Percentiles rank a stretch among this genome's conserved stretches.
Conservation (phyloP, 2,113 vertebrate genomes). For the Hemiprocne comata region DNA sequence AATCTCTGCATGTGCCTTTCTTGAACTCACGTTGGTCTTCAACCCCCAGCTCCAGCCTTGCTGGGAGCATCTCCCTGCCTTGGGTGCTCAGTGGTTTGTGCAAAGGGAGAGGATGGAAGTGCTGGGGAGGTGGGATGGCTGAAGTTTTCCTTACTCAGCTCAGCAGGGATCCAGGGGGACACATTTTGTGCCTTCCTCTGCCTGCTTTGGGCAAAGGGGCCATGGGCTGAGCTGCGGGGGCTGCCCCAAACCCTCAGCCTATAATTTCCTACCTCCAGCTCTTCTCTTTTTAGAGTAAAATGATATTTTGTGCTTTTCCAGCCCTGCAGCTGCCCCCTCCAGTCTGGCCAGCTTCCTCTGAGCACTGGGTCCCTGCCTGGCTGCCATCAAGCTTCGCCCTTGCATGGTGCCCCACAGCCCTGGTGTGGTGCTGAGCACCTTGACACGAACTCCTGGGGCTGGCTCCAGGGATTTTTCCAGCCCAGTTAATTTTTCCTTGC, state of each 20-base stretch:
- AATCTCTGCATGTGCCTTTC: background rate
- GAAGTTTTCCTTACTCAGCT: background rate
- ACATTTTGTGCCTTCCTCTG: background rate
- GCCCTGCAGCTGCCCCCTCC: background rate
- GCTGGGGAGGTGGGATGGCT: background rate
- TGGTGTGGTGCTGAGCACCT: rapidly evolving
- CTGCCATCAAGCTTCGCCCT: background rate
- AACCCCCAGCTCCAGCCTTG: rapidly evolving
- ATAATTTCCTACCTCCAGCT: slow-evolving; percentile 53
- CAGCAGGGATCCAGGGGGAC: background rate
- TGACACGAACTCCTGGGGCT: rapidly evolving
- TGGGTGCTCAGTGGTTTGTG: rapidly evolving
- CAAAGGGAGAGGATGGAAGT: background rate
- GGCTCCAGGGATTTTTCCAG: background rate
- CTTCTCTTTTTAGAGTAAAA: slow-evolving; percentile 54
- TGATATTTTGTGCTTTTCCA: slow-evolving; percentile 7
- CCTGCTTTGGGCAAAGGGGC: background rate
- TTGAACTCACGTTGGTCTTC: rapidly evolving
- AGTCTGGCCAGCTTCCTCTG: slow-evolving; percentile 2
- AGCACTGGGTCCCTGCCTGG: background rate
- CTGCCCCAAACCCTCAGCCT: background rate
- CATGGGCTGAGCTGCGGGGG: background rate
- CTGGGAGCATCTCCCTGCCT: background rate
- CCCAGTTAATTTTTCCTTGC: rapidly evolving
- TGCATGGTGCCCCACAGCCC: background rate